Conservation (phyloP, 1,140 invertebrate genomes). For the Aethina tumida region DNA sequence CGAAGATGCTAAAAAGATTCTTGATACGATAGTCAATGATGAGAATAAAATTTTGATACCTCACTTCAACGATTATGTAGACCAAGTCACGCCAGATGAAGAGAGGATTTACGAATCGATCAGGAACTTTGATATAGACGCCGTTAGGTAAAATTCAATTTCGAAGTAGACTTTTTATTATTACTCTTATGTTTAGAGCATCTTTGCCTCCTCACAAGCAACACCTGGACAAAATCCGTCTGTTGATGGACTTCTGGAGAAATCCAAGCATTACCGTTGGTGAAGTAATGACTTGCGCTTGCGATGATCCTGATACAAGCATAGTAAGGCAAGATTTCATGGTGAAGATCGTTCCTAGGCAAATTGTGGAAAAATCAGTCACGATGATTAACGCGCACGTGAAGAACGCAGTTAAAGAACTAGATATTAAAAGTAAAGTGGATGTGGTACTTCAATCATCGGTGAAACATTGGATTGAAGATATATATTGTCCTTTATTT, state of each 20-base stretch:
- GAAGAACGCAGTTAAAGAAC: conserved; percentile 22
- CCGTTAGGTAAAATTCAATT: conserved; percentile 20
- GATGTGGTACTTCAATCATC: conserved; percentile 20
- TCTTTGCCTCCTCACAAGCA: conserved; percentile 26
- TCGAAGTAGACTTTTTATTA: not conserved
- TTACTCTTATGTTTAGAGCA: conserved; percentile 18
- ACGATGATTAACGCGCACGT: conserved; percentile 20
- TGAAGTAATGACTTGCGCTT: conserved; percentile 27
- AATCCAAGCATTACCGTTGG: conserved; percentile 27
- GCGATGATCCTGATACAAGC: conserved; percentile 26
- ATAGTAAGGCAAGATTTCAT: conserved; percentile 29
- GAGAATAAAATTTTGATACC: conserved; percentile 27
- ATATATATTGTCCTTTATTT: conserved; percentile 26
- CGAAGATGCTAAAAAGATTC: conserved; percentile 27
- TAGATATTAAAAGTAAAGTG: conserved; percentile 27
- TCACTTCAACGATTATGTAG: conserved; percentile 26
- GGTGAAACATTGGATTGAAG: conserved; percentile 30
- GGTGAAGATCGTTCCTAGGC: conserved; percentile 32
- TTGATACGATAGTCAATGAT: conserved; percentile 19
- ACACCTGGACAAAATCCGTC: conserved; percentile 30
- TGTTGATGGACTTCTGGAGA: conserved; percentile 34
- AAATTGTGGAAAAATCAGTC: conserved; percentile 23
- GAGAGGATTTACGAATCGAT: conserved; percentile 32
- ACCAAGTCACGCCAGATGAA: conserved; percentile 34
- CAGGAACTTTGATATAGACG: conserved; percentile 28